A percentile compares a stretch with the other conserved stretches of the same genome.
phyloP scores from a whole-genome alignment of 2,113 vertebrate species.

The human region GRCh38 chr2:71896501-71897000 shows the following conservation, averaged over 20 bases:
- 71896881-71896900: neutral
- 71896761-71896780: neutral
- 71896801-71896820: rapidly evolving
- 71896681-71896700: neutral
- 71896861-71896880: neutral
- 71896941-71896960: neutral
- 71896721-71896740: neutral
- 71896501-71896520: neutral
- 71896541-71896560: neutral
- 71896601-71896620: neutral
- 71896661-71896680: neutral
- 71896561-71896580: neutral
- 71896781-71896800: neutral
- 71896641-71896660: neutral
- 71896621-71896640: neutral
- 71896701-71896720: neutral
- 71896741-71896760: neutral
- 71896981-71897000: neutral
- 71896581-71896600: neutral
- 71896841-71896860: neutral
- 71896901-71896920: neutral
- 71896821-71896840: neutral
- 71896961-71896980: neutral
- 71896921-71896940: too few species aligned
- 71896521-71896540: neutral